Evolutionary conservation across 2,888 invertebrate genomes (phyloP), one percentile per base, ranked within the genome.

Genomic region (Allophyes oxyacanthae): DNA sequence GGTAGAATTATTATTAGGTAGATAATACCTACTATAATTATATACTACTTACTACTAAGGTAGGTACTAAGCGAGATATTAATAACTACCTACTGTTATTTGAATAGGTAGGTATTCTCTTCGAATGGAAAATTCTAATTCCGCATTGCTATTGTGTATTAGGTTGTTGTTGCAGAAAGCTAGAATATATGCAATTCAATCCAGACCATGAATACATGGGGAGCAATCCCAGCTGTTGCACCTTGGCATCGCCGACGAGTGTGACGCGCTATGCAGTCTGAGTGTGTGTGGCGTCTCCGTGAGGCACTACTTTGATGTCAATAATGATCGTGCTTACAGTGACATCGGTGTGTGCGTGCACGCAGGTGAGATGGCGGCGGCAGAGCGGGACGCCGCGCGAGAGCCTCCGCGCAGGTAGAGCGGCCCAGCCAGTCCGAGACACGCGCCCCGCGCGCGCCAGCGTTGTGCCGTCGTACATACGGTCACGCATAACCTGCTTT

Each of bases 381-480:
- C 77, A 86, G 87, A 90, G 87, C 81, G 86, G 79, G 91, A 90
- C 81, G 77, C 83, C 44, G 48, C 46, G 82, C 77, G 70, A 82
- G 78, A 88, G 86, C 86, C 89, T 88, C 63, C 83, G 73, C 86
- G 72, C 86, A 86, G 87, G 88, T 88, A 87, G 84, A 82, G 85
- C 81, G 26, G 62, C 48, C 48, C 70, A 68, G 81, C 84, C 89
- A 89, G 90, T 88, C 84, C 78, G 75, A 83, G 77, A 78, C 83
- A 82, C 83, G 89, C 89, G 87, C 84, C 76, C 82, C 86, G 86
- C 85, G 90, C 86, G 89, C 90, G 86, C 83, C 83, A 87, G 87
- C 87, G 86, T 87, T 79, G 68, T 72, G 75, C 74, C 77, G 72
- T 69, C 70, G 74, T 69, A 64, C 69, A 63, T 56, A 74, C 68